Base-by-base conservation (phyloP, 2,797 vertebrate species). In the Gymnodraco acuticeps region DNA sequence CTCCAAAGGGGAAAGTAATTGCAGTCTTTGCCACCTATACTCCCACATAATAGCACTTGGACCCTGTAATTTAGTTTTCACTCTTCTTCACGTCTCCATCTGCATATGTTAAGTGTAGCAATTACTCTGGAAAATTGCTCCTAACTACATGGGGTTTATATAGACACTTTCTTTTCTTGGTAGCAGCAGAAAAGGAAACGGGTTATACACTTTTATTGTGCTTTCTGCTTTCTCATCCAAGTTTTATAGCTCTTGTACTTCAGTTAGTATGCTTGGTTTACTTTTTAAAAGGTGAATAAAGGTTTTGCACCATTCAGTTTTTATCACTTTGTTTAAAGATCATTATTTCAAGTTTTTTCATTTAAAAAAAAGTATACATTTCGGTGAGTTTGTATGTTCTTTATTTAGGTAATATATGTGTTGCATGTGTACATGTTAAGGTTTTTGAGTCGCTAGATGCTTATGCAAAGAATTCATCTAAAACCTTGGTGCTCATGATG, bases 81-180 rank as follows among this genome's bases (percentile, higher is more conserved):
- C 81, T 95, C 93, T 93, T 93, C 88, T 77, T 93, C 92, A 91
- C 83, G 81, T 87, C 92, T 87, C 85, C 75, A 93, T 94, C 93
- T 95, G 92, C 92, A 94, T 93, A 93, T 94, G 90, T 94, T 94
- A 94, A 95, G 93, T 94, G 93, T 94, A 94, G 94, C 92, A 95
- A 95, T 95, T 95, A 94, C 88, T 83, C 88, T 60, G 83, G 81
- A 73, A 93, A 93, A 95, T 94, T 93, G 92, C 90, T 86, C 92
- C 88, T 92, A 91, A 94, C 90, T 92, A 90, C 87, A 89, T 87
- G 75, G 67, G 86, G 85, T 82, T 92, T 92, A 77, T 64, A 54
- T 81, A 85, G 85, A 88, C 87, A 81, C 71, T 83, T 89, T 89
- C 85, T 92, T 89, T 88, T 90, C 80, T 88, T 83, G 78, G 75